These are phyloP conservation scores for Epirrhoe tristata DNA, from an alignment of 2,888 invertebrate genomes.

Conservation along the genomic window DNA sequence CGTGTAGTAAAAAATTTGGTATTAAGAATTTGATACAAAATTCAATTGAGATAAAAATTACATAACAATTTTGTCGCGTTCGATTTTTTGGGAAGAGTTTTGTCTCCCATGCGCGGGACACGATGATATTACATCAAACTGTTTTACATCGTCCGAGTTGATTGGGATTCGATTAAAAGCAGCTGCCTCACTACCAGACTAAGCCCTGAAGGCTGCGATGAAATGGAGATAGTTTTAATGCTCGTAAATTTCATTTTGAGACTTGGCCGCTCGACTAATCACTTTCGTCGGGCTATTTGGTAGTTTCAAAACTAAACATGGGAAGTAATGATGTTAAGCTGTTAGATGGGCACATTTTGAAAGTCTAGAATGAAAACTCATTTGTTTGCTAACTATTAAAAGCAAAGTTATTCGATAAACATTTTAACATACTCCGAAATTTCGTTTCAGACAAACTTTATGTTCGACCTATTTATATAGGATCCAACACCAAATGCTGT, in stretches of 20 bases:
- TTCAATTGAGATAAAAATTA: no score
- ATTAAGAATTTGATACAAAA: no score
- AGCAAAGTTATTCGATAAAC: not conserved
- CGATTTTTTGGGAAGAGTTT: slow-evolving; percentile 6
- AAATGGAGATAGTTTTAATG: slow-evolving; percentile 83
- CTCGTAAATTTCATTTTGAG: slow-evolving; percentile 79
- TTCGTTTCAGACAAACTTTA: not conserved
- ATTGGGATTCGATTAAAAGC: slow-evolving; percentile 81
- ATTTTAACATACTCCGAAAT: not conserved
- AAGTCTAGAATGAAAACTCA: slow-evolving; percentile 7
- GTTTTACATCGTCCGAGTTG: slow-evolving; percentile 75
- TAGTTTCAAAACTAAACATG: slow-evolving; percentile 66
- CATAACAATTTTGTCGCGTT: slow-evolving; percentile 60
- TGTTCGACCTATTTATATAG: not conserved
- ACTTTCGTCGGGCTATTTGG: slow-evolving; percentile 68
- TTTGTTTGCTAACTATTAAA: slow-evolving; percentile 1
- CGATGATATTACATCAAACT: slow-evolving; percentile 69
- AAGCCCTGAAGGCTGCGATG: slow-evolving; percentile 71
- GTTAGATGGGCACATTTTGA: slow-evolving; percentile 30
- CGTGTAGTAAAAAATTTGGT: no score
- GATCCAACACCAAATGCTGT: not conserved
- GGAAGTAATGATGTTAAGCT: slow-evolving; percentile 39
- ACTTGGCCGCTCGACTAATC: slow-evolving; percentile 73
- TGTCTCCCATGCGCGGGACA: not conserved
- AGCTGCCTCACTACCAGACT: slow-evolving; percentile 68